Evolutionary conservation across 2,888 invertebrate genomes (phyloP).

Genomic region (Andrena trimmerana): DNA sequence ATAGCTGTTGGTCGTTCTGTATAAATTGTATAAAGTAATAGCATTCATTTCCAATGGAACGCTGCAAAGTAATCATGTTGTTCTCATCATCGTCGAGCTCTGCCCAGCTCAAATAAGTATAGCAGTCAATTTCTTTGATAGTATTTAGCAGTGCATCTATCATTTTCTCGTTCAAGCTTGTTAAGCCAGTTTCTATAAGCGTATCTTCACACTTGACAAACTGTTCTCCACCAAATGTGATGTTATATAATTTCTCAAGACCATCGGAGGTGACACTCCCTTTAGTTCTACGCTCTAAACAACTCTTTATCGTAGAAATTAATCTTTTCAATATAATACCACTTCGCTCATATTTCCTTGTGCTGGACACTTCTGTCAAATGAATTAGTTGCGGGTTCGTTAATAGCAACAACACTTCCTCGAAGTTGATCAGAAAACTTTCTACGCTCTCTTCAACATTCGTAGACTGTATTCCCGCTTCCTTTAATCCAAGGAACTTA

Average conservation of each 20-base stretch:
- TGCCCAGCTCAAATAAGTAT: constrained; percentile 79
- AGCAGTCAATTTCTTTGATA: constrained; percentile 77
- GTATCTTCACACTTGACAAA: constrained; percentile 59
- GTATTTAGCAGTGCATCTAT: constrained; percentile 72
- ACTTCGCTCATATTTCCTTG: constrained; percentile 62
- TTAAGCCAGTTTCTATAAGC: constrained; percentile 51
- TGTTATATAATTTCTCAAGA: constrained; percentile 70
- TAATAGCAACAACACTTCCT: constrained; percentile 75
- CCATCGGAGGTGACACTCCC: background rate
- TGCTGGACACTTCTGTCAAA: constrained; percentile 42
- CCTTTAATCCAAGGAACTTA: constrained; percentile 68
- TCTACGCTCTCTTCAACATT: constrained; percentile 63
- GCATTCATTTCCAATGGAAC: constrained; percentile 78
- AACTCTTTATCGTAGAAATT: constrained; percentile 67
- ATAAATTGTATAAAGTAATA: constrained; percentile 73
- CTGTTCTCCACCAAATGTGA: constrained; percentile 75
- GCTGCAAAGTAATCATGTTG: constrained; percentile 75
- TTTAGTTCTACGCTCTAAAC: constrained; percentile 56
- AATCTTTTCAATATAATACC: constrained; percentile 76
- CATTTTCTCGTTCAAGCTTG: constrained; percentile 69
- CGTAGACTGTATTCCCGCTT: constrained; percentile 68
- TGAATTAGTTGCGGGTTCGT: constrained; percentile 64
- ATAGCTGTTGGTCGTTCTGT: constrained; percentile 59
- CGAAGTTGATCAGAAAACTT: constrained; percentile 67
- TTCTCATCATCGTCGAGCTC: constrained; percentile 76